Conservation (phyloP, 2,113 vertebrate genomes). For the Rhinogobius similis region DNA sequence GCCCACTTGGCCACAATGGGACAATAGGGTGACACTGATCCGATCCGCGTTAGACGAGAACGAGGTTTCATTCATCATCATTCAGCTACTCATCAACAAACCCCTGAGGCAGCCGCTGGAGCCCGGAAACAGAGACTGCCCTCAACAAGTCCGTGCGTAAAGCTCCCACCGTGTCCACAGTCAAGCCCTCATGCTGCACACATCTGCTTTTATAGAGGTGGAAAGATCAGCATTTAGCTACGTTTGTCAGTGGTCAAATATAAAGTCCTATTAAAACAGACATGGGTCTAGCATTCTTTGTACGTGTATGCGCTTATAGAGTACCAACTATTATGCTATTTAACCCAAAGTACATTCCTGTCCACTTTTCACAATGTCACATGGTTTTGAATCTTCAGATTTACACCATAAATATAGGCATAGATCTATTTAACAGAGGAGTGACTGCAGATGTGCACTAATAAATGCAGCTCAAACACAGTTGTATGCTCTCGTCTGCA, state of each 20-base stretch:
- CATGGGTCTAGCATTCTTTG: too few species aligned
- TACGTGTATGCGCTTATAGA: neutral
- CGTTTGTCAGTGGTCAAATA: neutral
- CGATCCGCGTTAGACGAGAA: constrained; percentile 60
- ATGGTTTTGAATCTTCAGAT: neutral
- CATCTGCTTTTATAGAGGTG: neutral
- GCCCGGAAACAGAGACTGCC: constrained; percentile 56
- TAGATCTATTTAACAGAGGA: neutral
- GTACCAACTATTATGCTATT: neutral
- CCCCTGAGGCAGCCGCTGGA: constrained; percentile 8
- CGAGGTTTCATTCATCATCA: constrained; percentile 70
- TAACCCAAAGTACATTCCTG: neutral
- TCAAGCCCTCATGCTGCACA: neutral
- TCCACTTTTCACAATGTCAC: neutral
- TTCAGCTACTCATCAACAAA: neutral
- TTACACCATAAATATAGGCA: neutral
- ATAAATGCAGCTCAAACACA: neutral
- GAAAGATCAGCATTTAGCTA: neutral
- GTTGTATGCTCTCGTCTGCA: constrained; percentile 52
- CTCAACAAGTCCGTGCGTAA: constrained; percentile 36
- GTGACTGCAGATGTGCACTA: neutral
- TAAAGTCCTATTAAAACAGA: neutral
- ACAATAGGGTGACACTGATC: constrained; percentile 83
- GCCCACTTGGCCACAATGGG: constrained; percentile 83
- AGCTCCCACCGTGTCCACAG: constrained; percentile 22